Evolutionary conservation across 2,797 vertebrate genomes (phyloP).

Genomic region (Pogoniulus pusillus): DNA sequence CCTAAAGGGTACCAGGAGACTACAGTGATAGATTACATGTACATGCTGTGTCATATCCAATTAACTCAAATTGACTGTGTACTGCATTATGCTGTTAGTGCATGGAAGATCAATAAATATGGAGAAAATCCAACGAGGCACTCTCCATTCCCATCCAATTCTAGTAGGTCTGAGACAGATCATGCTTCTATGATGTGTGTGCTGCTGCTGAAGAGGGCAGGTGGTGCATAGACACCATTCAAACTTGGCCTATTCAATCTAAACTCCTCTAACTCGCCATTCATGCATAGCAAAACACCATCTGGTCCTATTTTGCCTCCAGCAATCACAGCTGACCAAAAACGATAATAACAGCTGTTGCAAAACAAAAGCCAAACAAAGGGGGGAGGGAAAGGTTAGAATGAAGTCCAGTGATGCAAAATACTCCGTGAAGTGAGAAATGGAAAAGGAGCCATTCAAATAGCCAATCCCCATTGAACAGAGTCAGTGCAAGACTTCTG

Average conservation of each 20-base stretch:
- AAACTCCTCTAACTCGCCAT: conserved; percentile 97
- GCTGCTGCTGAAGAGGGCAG: conserved; percentile 92
- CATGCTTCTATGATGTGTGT: conserved; percentile 88
- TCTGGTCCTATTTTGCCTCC: conserved; percentile 99
- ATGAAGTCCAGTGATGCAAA: conserved; percentile 88
- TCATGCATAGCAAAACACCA: conserved; percentile 99
- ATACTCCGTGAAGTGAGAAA: conserved; percentile 84
- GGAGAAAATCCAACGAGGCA: conserved; percentile 85
- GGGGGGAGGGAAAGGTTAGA: conserved; percentile 91
- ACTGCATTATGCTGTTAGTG: conserved; percentile 89
- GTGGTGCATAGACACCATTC: conserved; percentile 99
- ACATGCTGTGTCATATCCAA: conserved; percentile 96
- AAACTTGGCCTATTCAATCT: conserved; percentile 98
- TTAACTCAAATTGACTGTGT: conserved; percentile 96
- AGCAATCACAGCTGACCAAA: conserved; percentile 99
- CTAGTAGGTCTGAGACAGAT: conserved; percentile 77
- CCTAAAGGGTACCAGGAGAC: conserved; percentile 87
- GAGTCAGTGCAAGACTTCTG: conserved; percentile 71
- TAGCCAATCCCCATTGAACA: conserved; percentile 70
- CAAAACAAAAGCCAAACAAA: conserved; percentile 98
- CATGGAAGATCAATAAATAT: conserved; percentile 96
- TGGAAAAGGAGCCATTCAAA: conserved; percentile 82
- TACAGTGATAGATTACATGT: conserved; percentile 91
- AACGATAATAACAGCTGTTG: conserved; percentile 99
- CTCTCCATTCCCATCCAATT: conserved; percentile 75